These are phyloP conservation scores for Neoniphon sammara DNA, from an alignment of 2,797 vertebrate species.

Conservation along the genomic window DNA sequence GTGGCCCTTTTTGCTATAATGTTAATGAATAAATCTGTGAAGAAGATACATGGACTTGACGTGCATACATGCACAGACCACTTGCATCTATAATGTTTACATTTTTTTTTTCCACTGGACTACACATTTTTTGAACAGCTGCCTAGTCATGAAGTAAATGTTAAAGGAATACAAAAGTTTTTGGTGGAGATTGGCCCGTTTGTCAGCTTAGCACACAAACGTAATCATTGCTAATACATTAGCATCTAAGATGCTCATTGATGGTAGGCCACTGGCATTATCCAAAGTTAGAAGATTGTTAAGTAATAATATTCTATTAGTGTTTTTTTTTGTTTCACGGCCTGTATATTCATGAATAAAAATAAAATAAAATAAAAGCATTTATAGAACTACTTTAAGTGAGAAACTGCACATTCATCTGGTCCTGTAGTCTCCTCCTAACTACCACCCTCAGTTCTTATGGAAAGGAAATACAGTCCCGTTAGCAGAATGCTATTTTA, in stretches of 20 bases:
- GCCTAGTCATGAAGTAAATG: neutral
- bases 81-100: neutral
- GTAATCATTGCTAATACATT: constrained; percentile 2
- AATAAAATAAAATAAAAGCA: too few relatives aligned
- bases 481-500: too few relatives aligned
- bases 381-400: too few relatives aligned
- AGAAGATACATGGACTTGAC: constrained; percentile 30
- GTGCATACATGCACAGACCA: neutral
- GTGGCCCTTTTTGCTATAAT: constrained; percentile 20
- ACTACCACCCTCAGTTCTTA: too few relatives aligned
- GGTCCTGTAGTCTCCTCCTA: too few relatives aligned
- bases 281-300: neutral
- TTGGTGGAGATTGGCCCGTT: constrained; percentile 2
- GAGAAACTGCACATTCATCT: too few relatives aligned
- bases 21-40: constrained; percentile 15
- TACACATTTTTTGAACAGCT: neutral
- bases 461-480: too few relatives aligned
- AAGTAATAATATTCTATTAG: too few relatives aligned
- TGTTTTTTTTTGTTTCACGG: too few relatives aligned
- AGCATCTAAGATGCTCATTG: constrained; percentile 11
- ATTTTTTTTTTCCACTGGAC: neutral
- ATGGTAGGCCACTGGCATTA: neutral
- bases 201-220: neutral
- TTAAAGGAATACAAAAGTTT: neutral
- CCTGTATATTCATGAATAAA: too few relatives aligned